A percentile compares a stretch with the other conserved stretches of the same genome.
phyloP scores from a whole-genome alignment of 1,140 invertebrate genomes.

The Drosophila kurseongensis region DNA sequence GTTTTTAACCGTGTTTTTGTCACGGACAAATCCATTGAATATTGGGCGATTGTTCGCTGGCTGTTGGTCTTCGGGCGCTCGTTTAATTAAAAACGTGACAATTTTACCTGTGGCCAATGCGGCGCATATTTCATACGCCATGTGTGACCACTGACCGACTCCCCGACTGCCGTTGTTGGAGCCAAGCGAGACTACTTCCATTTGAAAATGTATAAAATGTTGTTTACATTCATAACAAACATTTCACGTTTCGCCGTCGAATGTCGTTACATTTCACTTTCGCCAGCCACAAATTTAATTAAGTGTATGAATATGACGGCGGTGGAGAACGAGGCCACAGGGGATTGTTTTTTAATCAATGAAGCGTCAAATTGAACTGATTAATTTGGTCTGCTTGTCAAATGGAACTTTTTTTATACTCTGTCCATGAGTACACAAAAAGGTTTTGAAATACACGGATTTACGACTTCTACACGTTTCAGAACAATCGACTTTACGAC shows the following conservation, averaged over 20 bases:
- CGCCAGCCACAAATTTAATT: conserved; percentile 69
- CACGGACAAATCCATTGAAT: conserved; percentile 52
- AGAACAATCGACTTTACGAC: neutral
- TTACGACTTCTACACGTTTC: neutral
- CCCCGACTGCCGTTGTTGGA: neutral
- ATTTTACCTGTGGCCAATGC: conserved; percentile 73
- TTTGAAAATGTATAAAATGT: conserved; percentile 29
- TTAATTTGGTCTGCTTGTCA: conserved; percentile 38
- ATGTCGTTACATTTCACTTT: conserved; percentile 76
- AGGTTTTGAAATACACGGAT: conserved; percentile 1
- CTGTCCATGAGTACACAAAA: neutral
- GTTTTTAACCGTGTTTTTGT: conserved; percentile 45
- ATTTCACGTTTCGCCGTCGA: conserved; percentile 23
- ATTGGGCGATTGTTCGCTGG: conserved; percentile 43
- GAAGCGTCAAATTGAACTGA: conserved; percentile 49
- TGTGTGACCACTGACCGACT: conserved; percentile 34
- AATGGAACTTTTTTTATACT: conserved; percentile 2
- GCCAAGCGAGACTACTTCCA: neutral
- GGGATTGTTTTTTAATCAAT: conserved; percentile 49
- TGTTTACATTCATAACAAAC: conserved; percentile 65
- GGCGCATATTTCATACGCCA: conserved; percentile 72
- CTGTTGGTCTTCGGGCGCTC: conserved; percentile 16
- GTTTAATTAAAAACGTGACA: conserved; percentile 83
- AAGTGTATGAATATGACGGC: conserved; percentile 59
- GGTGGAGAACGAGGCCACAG: neutral